Evolutionary conservation across 64 coral and sea anemone species (phyloP), one percentile per base, ranked within the genome.

Genomic region (Hydrozoanthus tunicans): DNA sequence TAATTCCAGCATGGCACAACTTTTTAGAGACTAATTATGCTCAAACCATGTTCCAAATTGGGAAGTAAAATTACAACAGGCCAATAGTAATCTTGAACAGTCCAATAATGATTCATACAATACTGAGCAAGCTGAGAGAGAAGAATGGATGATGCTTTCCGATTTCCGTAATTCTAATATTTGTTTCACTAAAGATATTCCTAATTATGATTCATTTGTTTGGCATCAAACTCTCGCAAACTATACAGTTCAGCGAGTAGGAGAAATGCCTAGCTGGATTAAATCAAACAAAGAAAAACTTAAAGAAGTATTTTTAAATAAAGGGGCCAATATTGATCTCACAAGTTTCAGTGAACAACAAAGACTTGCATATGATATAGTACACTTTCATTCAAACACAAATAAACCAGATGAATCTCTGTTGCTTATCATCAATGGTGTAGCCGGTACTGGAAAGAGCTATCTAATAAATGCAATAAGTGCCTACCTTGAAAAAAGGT

Each of bases 1-100:
- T 69, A 14, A 69, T 69, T 23, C 9, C 2, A 12, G 12, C 9
- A 13, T 69, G 65, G 65, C 65, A 68, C 65, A 68, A 69, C 9
- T 69, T 69, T 69, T 69, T 69, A 15, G 23, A 68, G 23, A 69
- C 65, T 12, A 5, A 12, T 17, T 69, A 69, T 69, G 65, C 65
- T 5, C 65, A 69, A 9, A 15, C 5, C 65, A 69, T 15, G 12
- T 69, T 13, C 65, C 65, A 15, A 13, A 69, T 69, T 69, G 65
- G 65, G 12, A 75, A 53, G 62, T 77, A 51, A 43, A 62, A 14
- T 90, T 77, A 13, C 73, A 90, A 62, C 55, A 77, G 32, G 88
- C 17, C 13, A 79, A 32, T 17, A 51, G 69, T 52, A 90, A 27
- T 77, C 60, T 85, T 85, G 60, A 85, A 67, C 82, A 66, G 25